Conservation (phyloP, 2,888 invertebrate genomes). For the Harpalus rufipes region DNA sequence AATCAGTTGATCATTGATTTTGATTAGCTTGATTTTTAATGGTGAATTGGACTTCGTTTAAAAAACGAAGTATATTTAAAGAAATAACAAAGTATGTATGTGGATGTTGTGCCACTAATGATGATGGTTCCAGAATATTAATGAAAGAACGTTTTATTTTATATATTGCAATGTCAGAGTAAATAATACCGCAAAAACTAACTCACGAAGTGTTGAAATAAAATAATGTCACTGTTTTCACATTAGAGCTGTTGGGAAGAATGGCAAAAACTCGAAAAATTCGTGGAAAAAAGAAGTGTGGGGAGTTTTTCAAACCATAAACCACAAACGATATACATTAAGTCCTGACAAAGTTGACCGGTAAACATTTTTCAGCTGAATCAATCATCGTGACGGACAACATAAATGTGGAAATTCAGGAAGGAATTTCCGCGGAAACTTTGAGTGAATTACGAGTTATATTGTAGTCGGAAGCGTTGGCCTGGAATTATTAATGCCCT, state of each 20-base stretch:
- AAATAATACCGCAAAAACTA: slow-evolving; percentile 2
- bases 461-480: slow-evolving; percentile 50
- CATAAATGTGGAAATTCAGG: slow-evolving; percentile 64
- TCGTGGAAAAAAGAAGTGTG: slow-evolving; percentile 32
- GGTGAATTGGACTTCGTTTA: too few species aligned
- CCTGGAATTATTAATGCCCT: slow-evolving; percentile 59
- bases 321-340: slow-evolving; percentile 63
- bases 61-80: too few species aligned
- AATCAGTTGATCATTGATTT: too few species aligned
- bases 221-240: slow-evolving; percentile 28
- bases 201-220: background rate
- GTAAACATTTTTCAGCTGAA: slow-evolving; percentile 56
- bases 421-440: slow-evolving; percentile 55
- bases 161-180: background rate
- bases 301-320: slow-evolving; percentile 54
- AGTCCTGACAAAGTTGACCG: slow-evolving; percentile 60
- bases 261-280: slow-evolving; percentile 43
- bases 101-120: background rate
- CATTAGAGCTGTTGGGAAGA: slow-evolving; percentile 41
- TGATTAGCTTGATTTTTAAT: too few species aligned
- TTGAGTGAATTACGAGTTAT: slow-evolving; percentile 62
- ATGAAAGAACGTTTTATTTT: background rate
- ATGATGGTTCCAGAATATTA: slow-evolving; percentile 5
- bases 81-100: background rate
- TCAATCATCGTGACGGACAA: slow-evolving; percentile 61